Evolutionary conservation across 2,113 vertebrate genomes (phyloP), one percentile per base, ranked within the genome.

Genomic region (Danionella cerebrum): DNA sequence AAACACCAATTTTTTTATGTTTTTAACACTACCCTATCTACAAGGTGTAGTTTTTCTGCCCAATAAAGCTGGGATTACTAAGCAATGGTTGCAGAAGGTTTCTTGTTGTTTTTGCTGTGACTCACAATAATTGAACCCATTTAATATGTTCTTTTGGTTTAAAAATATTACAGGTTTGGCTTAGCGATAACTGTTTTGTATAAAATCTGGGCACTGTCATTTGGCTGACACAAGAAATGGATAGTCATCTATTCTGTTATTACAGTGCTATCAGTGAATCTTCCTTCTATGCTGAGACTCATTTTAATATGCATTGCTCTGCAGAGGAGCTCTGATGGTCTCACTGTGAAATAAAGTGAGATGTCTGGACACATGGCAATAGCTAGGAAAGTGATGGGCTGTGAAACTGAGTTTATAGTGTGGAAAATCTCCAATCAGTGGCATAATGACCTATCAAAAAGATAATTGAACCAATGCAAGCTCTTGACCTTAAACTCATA

Each of bases 41-140:
- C n/a, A n/a, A n/a, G n/a, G n/a, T n/a, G n/a, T n/a, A n/a, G n/a
- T n/a, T n/a, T n/a, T n/a, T n/a, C n/a, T n/a, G n/a, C n/a, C n/a
- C n/a, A n/a, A n/a, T n/a, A n/a, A n/a, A n/a, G n/a, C n/a, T n/a
- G n/a, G n/a, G n/a, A n/a, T n/a, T n/a, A n/a, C n/a, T n/a, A 39
- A 58, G 54, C 12, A 21, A 58, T 39, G 54, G 33, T n/a, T n/a
- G n/a, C n/a, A n/a, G 36, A 58, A 19, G 35, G n/a, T 59, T 25
- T 42, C 14, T 59, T n/a, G n/a, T n/a, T n/a, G 24, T 5, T 59
- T 59, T 29, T 29, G 29, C 55, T 29, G 22, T 16, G 42, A 29
- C 38, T 42, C 21, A 39, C 42, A 13, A 57, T 65, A 39, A 57
- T 65, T 65, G 54, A 47, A 71, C 47, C 50, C 41, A 55, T 38